Percentiles rank a stretch among this genome's conserved stretches.
Evolutionary conservation across 2,888 invertebrate genomes (phyloP).

Genomic region (Lysandra coridon): DNA sequence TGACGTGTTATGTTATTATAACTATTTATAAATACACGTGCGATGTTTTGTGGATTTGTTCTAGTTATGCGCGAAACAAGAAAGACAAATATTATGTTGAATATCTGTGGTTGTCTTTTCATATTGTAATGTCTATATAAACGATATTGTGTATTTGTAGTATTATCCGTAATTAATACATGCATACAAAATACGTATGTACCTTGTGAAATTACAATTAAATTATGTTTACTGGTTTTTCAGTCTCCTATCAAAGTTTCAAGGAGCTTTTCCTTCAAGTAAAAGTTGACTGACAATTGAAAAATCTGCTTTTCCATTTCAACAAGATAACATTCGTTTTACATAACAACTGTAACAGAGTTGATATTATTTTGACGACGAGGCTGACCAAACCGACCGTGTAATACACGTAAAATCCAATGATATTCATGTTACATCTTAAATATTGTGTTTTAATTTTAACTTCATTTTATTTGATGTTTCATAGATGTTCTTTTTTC

Average conservation of each 20-base stretch:
- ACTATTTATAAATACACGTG: constrained; percentile 16
- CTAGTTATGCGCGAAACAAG: neutral
- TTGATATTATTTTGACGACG: neutral
- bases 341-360: neutral
- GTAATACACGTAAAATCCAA: neutral
- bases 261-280: no score
- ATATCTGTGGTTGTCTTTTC: no score
- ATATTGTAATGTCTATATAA: no score
- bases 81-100: neutral
- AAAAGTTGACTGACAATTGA: no score
- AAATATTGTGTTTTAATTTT: neutral
- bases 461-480: neutral
- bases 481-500: neutral
- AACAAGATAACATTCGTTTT: neutral
- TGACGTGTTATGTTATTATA: neutral
- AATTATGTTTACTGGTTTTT: no score
- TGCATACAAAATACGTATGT: no score
- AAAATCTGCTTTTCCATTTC: neutral
- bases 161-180: no score
- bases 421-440: neutral
- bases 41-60: neutral
- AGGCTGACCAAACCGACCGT: neutral
- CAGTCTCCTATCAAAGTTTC: no score
- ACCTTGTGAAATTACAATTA: no score
- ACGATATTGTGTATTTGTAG: no score